Evolutionary conservation across 1,140 invertebrate genomes (phyloP), one percentile per base, ranked within the genome.

Genomic region (Parapsyche elsis): DNA sequence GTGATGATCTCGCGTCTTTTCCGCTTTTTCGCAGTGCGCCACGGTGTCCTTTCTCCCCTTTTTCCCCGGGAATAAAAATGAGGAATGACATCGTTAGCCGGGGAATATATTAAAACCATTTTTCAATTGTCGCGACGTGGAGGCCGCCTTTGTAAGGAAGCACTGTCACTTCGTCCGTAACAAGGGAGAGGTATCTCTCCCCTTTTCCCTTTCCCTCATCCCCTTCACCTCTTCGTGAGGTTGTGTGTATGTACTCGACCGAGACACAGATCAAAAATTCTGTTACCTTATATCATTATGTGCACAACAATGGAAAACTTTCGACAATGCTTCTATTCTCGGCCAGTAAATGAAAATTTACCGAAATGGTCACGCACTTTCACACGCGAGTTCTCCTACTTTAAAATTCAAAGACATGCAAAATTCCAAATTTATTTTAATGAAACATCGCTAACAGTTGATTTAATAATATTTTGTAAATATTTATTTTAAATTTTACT

Each of bases 21-120:
- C 71, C 24, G 26, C 30, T 10, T 73, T 21, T 16, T 45, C 26
- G 71, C 26, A 53, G 49, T 53, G 49, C 49, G 49, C 49, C 49
- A 53, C 49, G 16, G 49, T 53, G 10, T 53, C 49, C 49, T 53
- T 67, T 67, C 21, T 26, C 24, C 64, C 23, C 12, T 57, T 75
- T 57, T 57, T 53, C 45, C 19, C 23, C 57, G 59, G 79, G 81
- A 67, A 83, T 83, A 83, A 83, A 80, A 83, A 83, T 83, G 81
- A 83, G 77, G 76, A 73, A 83, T 83, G 76, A 80, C 76, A 83
- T 83, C 81, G 81, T 83, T 83, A 83, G 81, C 71, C 38, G 16
- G 75, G 77, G 81, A 83, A 83, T 80, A 83, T 83, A 83, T 83
- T 83, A 83, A 83, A 83, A 83, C 81, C 81, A 83, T 83, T 83